Percentiles rank a stretch among this genome's conserved stretches.
phyloP scores from a whole-genome alignment of 2,888 invertebrate genomes.

The Platycheirus albimanus region DNA sequence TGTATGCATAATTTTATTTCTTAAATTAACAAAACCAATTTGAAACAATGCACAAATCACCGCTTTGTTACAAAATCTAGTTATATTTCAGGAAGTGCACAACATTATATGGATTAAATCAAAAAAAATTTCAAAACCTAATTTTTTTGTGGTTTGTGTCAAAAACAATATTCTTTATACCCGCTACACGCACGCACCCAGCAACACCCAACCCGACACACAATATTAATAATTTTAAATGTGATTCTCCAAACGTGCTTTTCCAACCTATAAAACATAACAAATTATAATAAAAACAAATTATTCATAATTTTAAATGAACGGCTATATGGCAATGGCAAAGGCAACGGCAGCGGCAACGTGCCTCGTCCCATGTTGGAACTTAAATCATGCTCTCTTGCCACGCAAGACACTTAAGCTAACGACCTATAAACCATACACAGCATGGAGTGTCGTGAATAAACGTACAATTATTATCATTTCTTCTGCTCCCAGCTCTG shows the following conservation, averaged over 20 bases:
- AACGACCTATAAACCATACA: slow-evolving; percentile 33
- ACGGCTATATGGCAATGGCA: too few species aligned
- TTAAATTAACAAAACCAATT: not conserved
- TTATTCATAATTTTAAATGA: slow-evolving; percentile 38
- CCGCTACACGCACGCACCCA: not conserved
- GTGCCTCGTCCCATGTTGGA: not conserved
- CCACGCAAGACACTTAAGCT: slow-evolving; percentile 33
- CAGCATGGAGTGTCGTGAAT: slow-evolving; percentile 8
- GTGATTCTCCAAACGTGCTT: slow-evolving; percentile 25
- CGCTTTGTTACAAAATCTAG: slow-evolving; percentile 6
- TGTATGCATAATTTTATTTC: too few species aligned
- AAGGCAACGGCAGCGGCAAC: too few species aligned
- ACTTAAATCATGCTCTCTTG: slow-evolving; percentile 22
- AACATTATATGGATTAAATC: too few species aligned
- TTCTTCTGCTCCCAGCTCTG: not conserved
- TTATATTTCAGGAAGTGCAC: not conserved
- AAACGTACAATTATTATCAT: slow-evolving; percentile 27
- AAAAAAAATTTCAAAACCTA: too few species aligned
- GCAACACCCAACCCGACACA: too few species aligned
- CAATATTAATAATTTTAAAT: slow-evolving; percentile 4
- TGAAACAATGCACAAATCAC: slow-evolving; percentile 21
- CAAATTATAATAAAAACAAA: slow-evolving; percentile 33
- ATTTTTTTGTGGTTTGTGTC: too few species aligned
- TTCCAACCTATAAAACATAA: slow-evolving; percentile 30
- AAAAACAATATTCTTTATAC: too few species aligned